These are phyloP conservation scores for Chaetophractus vellerosus DNA, from an alignment of 2,797 vertebrate species.

Conservation along the genomic window DNA sequence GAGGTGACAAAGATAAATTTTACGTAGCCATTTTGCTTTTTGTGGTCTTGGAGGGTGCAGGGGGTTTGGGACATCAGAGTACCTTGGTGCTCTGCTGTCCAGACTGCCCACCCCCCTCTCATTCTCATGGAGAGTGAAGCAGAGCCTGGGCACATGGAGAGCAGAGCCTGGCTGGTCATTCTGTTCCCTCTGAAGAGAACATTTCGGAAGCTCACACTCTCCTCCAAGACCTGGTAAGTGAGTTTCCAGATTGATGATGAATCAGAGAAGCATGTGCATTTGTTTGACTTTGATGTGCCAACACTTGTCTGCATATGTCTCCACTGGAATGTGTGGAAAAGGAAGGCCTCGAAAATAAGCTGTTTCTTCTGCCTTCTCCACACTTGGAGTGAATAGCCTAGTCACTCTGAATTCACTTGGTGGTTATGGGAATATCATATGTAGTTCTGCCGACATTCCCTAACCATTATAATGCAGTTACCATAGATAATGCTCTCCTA, in stretches of 20 bases:
- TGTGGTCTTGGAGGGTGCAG: background rate
- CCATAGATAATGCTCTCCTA: conserved; percentile 77
- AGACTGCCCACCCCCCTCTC: background rate
- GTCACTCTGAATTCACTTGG: background rate
- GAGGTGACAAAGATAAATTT: background rate
- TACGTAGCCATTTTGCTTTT: background rate
- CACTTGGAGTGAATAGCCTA: background rate
- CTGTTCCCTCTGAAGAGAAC: background rate
- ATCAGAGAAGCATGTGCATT: conserved; percentile 67
- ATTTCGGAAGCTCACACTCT: background rate
- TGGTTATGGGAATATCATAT: conserved; percentile 30
- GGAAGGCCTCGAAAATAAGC: background rate
- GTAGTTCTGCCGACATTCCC: conserved; percentile 72
- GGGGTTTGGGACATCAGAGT: background rate
- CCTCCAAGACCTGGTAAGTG: background rate
- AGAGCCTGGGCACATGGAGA: accelerated
- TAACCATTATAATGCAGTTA: conserved; percentile 78
- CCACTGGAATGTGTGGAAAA: conserved; percentile 53
- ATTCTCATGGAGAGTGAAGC: background rate
- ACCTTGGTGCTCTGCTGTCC: too few species aligned
- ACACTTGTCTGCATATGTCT: conserved; percentile 58
- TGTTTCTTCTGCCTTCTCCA: conserved; percentile 30
- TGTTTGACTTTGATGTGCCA: conserved; percentile 63
- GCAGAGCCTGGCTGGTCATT: background rate
- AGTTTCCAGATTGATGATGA: conserved; percentile 68